phyloP scores from a whole-genome alignment of 2,888 invertebrate species.

The Pachycephus smyrnensis region DNA sequence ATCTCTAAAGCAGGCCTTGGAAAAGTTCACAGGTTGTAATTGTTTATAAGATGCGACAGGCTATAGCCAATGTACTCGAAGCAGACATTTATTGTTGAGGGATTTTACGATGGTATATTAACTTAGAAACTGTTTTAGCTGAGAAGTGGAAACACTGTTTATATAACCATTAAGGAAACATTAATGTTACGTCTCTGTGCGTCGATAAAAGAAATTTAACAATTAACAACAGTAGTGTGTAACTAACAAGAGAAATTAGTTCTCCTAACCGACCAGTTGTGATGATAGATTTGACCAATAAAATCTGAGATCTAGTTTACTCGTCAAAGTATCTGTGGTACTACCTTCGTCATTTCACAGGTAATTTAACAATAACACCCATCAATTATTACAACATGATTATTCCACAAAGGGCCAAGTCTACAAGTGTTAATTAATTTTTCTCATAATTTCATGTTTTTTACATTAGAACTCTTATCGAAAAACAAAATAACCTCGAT shows the following conservation, averaged over 20 bases:
- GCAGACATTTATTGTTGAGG: background rate
- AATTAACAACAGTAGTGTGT: slow-evolving; percentile 20
- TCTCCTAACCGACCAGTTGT: slow-evolving; percentile 41
- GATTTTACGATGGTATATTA: background rate
- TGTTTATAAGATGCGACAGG: background rate
- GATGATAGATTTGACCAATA: slow-evolving; percentile 40
- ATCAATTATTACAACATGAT: slow-evolving; percentile 16
- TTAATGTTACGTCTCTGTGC: slow-evolving; percentile 28
- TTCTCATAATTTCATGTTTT: background rate
- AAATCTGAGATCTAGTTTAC: slow-evolving; percentile 41
- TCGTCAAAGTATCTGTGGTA: slow-evolving; percentile 36
- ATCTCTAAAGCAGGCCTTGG: background rate
- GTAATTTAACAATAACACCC: slow-evolving; percentile 31
- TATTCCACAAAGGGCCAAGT: slow-evolving; percentile 11
- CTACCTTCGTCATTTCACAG: slow-evolving; percentile 20
- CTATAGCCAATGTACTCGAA: background rate
- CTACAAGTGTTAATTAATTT: background rate
- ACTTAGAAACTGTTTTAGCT: background rate
- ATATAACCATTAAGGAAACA: slow-evolving; percentile 29
- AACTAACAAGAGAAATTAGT: slow-evolving; percentile 23
- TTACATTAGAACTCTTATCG: background rate
- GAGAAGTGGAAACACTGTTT: slow-evolving; percentile 19
- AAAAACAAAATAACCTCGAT: background rate
- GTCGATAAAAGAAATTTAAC: slow-evolving; percentile 25
- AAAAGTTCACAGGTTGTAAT: background rate